Conservation (phyloP, 1,140 invertebrate genomes). For the Monomorium pharaonis region DNA sequence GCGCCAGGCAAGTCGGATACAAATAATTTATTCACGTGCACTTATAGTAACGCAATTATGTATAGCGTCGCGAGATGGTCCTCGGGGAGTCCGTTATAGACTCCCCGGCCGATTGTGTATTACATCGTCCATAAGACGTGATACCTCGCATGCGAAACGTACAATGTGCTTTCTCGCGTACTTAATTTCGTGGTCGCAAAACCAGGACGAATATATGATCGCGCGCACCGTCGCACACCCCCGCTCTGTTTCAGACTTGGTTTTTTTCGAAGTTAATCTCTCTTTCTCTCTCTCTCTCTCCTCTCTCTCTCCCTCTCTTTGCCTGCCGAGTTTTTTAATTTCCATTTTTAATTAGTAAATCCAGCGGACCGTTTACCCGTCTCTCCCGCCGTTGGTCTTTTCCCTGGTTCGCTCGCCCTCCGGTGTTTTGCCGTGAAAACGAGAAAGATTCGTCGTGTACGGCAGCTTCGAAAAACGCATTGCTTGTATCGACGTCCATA, state of each 20-base stretch:
- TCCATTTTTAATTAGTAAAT: constrained; percentile 64
- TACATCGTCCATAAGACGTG: background rate
- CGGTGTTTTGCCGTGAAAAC: constrained; percentile 22
- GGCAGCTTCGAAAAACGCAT: constrained; percentile 41
- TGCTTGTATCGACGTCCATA: constrained; percentile 34
- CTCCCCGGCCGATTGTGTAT: background rate
- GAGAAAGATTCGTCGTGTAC: constrained; percentile 13
- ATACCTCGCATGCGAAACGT: background rate
- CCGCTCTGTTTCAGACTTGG: background rate
- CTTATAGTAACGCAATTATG: constrained; percentile 21
- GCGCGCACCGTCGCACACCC: background rate
- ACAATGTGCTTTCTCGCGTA: background rate
- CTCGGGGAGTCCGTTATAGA: background rate
- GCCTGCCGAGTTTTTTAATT: constrained; percentile 36
- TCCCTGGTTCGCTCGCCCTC: background rate
- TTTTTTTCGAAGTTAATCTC: no score
- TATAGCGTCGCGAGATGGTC: background rate
- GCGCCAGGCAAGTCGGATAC: background rate
- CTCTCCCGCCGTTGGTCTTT: constrained; percentile 2
- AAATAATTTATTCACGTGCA: constrained; percentile 26
- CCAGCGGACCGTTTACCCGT: constrained; percentile 54
- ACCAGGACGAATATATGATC: constrained; percentile 18
- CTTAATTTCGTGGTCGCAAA: constrained; percentile 45
- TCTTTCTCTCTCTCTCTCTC: background rate
- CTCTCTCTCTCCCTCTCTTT: background rate